Evolutionary conservation across 2,797 vertebrate species (phyloP), one percentile per base, ranked within the genome.

Genomic region (Girardinus metallicus): DNA sequence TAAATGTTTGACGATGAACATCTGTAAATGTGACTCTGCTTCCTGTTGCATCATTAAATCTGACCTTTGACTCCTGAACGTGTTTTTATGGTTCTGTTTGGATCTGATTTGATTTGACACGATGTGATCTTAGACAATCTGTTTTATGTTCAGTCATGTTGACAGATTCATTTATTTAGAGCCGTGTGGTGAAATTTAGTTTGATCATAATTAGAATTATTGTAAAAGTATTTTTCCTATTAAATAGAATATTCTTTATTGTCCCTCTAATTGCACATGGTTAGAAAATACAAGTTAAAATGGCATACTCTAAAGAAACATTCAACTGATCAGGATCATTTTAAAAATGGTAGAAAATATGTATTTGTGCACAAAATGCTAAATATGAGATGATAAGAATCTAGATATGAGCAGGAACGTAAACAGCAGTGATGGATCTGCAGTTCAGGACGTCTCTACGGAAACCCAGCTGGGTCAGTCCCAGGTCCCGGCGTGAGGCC

Each of bases 11-110:
- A 53, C 76, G 23, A 76, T 66, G 51, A 21, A 23, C 71, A 47
- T 73, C 44, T 73, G 44, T 49, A n/a, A 51, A 73, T 68, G 66
- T 43, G 66, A 43, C 11, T 43, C 41, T 29, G 68, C 16, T 68
- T 68, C 66, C 47, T 82, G 21, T 75, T 73, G 16, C 73, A 86
- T 82, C 85, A 94, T 93, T 94, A 94, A 94, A 93, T 60, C 84
- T 36, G 73, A 85, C 81, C 83, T 60, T 73, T 31, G 60, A 43
- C 74, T 57, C 62, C 44, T 44, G 9, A 8, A 70, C 11, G 29
- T 74, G 31, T 64, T 44, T 60, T 31, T 18, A 13, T 73, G 18
- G 4, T 26, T 34, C n/a, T 36, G 15, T 26, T 4, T 55, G 34
- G 13, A 18, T 29, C 44, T 74, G 11, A n/a, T n/a, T n/a, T n/a